Percentiles rank a stretch among this genome's conserved stretches.
phyloP scores from a whole-genome alignment of 2,113 vertebrate species.

The Oreamnos americanus region DNA sequence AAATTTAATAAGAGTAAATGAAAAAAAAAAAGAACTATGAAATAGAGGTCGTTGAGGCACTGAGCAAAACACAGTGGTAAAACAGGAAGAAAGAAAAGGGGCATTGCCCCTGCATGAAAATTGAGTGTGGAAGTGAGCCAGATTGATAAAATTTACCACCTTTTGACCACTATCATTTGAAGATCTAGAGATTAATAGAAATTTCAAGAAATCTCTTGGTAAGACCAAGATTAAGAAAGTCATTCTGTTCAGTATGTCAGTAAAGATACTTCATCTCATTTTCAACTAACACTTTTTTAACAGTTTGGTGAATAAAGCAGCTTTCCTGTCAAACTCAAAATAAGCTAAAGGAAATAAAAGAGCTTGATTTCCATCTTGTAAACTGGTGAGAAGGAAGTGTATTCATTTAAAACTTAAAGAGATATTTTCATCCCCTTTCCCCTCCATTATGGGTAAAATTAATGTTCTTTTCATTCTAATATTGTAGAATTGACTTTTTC shows the following conservation, averaged over 20 bases:
- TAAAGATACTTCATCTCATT: not conserved
- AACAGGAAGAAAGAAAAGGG: not conserved
- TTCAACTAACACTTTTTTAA: not conserved
- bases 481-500: not conserved
- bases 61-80: not conserved
- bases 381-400: not conserved
- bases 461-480: not conserved
- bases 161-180: not conserved
- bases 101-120: not conserved
- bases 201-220: not conserved
- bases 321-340: not conserved
- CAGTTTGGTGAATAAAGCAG: not conserved
- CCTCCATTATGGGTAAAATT: not conserved
- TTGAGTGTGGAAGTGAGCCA: not conserved
- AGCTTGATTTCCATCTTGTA: not conserved
- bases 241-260: not conserved
- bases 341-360: not conserved
- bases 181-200: not conserved
- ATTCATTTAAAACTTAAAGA: not conserved
- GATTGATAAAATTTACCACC: not conserved
- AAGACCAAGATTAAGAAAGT: not conserved
- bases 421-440: not conserved
- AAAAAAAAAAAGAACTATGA: not conserved
- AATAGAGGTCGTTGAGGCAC: not conserved
- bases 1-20: not conserved